These are phyloP conservation scores for Oryzias woworae DNA, from an alignment of 2,113 vertebrate species.

Conservation along the genomic window DNA sequence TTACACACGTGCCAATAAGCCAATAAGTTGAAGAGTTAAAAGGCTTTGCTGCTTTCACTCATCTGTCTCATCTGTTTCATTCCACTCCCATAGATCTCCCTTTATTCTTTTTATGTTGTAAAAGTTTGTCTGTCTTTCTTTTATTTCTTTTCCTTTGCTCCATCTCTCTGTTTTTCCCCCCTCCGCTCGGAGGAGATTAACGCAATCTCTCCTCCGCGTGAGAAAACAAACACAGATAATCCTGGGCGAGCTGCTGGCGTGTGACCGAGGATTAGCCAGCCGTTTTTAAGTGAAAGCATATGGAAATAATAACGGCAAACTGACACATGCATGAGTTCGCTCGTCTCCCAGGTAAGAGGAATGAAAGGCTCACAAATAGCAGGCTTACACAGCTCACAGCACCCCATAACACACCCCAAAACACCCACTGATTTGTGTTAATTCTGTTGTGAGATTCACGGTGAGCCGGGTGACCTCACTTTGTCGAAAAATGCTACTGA, in stretches of 20 bases:
- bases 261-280: slow-evolving; percentile 75
- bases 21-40: slow-evolving; percentile 34
- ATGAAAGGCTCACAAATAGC: slow-evolving; percentile 54
- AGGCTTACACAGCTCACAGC: slow-evolving; percentile 56
- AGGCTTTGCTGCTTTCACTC: slow-evolving; percentile 45
- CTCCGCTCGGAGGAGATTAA: slow-evolving; percentile 70
- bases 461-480: slow-evolving; percentile 25
- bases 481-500: slow-evolving; percentile 24
- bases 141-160: slow-evolving; percentile 9
- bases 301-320: slow-evolving; percentile 69
- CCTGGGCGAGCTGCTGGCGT: slow-evolving; percentile 68
- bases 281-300: slow-evolving; percentile 71
- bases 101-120: slow-evolving; percentile 12
- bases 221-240: slow-evolving; percentile 82
- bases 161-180: slow-evolving; percentile 20
- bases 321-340: slow-evolving; percentile 40
- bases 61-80: slow-evolving; percentile 44
- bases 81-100: slow-evolving; percentile 37
- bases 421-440: slow-evolving; percentile 25
- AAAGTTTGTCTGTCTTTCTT: slow-evolving; percentile 30
- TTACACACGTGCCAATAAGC: slow-evolving; percentile 60
- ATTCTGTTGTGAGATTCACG: slow-evolving; percentile 41
- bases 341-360: slow-evolving; percentile 61
- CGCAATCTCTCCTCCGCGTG: slow-evolving; percentile 73
- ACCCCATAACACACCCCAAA: slow-evolving; percentile 36